phyloP scores from a whole-genome alignment of 2,113 vertebrate genomes.

The Donacobius atricapilla region DNA sequence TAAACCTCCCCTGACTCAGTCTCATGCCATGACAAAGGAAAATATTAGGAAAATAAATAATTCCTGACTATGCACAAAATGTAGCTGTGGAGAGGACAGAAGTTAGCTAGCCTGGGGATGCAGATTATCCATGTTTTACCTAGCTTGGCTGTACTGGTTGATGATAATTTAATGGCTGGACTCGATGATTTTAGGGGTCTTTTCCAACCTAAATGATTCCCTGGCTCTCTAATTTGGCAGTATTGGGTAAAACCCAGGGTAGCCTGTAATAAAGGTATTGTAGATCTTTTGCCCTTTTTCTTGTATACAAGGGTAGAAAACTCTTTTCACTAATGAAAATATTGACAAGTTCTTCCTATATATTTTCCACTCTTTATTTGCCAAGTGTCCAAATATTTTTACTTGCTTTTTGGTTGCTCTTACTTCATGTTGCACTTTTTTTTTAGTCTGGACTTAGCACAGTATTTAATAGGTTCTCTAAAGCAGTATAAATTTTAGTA shows the following conservation, averaged over 20 bases:
- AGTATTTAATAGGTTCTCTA: background rate
- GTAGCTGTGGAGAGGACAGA: background rate
- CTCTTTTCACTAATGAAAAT: background rate
- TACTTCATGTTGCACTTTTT: background rate
- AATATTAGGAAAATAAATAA: background rate
- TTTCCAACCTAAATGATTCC: rapidly evolving
- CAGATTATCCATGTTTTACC: background rate
- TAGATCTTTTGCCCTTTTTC: background rate
- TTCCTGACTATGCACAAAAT: background rate
- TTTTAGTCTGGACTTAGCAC: background rate
- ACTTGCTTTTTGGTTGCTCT: background rate
- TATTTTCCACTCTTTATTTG: background rate
- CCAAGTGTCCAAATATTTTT: background rate
- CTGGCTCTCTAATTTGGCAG: background rate
- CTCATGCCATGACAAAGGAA: background rate
- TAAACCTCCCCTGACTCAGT: background rate
- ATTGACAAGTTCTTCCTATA: background rate
- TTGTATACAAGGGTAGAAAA: background rate
- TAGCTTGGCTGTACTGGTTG: background rate
- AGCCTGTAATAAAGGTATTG: background rate
- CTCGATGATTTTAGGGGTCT: background rate
- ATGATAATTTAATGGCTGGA: background rate
- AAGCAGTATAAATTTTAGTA: background rate
- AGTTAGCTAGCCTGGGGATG: background rate
- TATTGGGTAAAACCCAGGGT: background rate